phyloP scores from a whole-genome alignment of 2,113 vertebrate genomes.

The Coryphaenoides rupestris region DNA sequence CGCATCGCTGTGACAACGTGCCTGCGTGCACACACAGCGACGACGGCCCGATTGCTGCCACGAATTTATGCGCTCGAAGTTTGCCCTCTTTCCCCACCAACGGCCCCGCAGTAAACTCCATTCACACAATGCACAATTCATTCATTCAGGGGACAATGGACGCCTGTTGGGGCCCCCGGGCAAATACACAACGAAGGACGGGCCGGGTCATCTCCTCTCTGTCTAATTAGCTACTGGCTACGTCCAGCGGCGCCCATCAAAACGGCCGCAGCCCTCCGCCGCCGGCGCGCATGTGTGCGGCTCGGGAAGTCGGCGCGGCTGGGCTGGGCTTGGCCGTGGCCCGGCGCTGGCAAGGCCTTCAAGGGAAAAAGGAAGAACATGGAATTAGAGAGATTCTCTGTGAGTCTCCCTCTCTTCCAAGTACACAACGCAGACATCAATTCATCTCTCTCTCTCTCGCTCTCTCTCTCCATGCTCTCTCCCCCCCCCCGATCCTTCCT shows the following conservation, averaged over 20 bases:
- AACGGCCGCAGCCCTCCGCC: constrained; percentile 51
- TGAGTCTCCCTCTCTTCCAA: constrained; percentile 45
- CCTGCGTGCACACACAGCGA: constrained; percentile 26
- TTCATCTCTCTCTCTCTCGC: constrained; percentile 43
- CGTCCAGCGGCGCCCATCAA: constrained; percentile 36
- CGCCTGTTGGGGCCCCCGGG: constrained; percentile 22
- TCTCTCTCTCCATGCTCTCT: constrained; percentile 21
- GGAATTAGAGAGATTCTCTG: constrained; percentile 58
- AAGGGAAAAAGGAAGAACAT: constrained; percentile 54
- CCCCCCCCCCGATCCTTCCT: not conserved
- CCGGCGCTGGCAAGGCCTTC: constrained; percentile 59
- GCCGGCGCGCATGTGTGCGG: constrained; percentile 41
- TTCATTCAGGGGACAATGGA: constrained; percentile 19
- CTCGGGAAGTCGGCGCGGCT: constrained; percentile 38
- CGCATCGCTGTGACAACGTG: constrained; percentile 47
- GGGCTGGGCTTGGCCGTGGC: constrained; percentile 52
- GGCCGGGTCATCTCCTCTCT: constrained; percentile 27
- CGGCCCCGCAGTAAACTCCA: constrained; percentile 23
- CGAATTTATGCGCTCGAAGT: constrained; percentile 44
- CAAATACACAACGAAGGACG: constrained; percentile 29
- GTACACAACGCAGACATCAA: constrained; percentile 55
- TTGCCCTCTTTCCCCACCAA: constrained; percentile 41
- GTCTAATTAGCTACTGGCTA: constrained; percentile 46
- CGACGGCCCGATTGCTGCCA: constrained; percentile 42
- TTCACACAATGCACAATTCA: constrained; percentile 12